These are phyloP conservation scores for Dromius quadrimaculatus DNA, from an alignment of 2,888 invertebrate species.

Conservation along the genomic window DNA sequence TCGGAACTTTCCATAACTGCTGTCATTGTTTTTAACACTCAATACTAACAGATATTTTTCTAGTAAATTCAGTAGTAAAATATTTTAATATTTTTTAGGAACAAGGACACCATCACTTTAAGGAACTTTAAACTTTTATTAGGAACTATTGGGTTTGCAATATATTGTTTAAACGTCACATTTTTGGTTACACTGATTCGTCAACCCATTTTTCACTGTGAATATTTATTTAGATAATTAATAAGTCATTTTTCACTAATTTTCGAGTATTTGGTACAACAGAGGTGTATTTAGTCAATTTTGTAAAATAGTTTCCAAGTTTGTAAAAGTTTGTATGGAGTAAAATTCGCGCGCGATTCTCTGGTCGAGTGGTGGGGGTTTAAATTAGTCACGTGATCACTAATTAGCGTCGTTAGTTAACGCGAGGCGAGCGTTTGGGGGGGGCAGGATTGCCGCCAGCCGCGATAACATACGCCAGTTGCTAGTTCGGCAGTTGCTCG, in stretches of 20 bases:
- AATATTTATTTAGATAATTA: neutral
- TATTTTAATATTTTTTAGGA: neutral
- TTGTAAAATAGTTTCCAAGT: neutral
- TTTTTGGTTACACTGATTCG: neutral
- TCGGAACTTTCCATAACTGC: slow-evolving; percentile 63
- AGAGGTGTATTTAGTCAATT: too few species aligned
- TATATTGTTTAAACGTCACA: neutral
- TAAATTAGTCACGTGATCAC: slow-evolving; percentile 52
- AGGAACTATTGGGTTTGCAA: slow-evolving; percentile 27
- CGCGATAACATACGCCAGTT: slow-evolving; percentile 51
- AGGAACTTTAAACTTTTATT: slow-evolving; percentile 39
- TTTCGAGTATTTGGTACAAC: neutral
- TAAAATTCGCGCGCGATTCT: slow-evolving; percentile 43
- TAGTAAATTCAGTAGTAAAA: neutral
- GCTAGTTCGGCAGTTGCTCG: slow-evolving; percentile 47
- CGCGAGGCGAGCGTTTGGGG: slow-evolving; percentile 23
- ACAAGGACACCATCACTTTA: neutral
- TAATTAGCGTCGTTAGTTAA: slow-evolving; percentile 53
- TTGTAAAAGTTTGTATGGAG: neutral
- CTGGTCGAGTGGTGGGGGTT: slow-evolving; percentile 41
- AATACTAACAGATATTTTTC: neutral
- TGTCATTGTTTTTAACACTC: slow-evolving; percentile 1
- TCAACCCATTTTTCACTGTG: neutral
- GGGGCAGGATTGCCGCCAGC: slow-evolving; percentile 35
- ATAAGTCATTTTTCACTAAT: neutral